Conservation (phyloP, 2,113 vertebrate genomes). For the cattle (Bos taurus) region DNA sequence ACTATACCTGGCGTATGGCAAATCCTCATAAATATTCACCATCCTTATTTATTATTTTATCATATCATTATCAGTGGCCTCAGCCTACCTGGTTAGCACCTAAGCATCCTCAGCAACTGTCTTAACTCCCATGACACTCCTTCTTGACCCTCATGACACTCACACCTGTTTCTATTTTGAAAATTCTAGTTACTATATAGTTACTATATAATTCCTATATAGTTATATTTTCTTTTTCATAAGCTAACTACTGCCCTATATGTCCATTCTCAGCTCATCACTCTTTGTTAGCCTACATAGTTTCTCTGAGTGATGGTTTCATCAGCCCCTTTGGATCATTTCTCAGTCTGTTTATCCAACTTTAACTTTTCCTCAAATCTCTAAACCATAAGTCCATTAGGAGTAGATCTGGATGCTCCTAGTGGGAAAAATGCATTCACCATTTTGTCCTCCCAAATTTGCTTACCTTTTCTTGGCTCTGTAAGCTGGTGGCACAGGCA, state of each 20-base stretch:
- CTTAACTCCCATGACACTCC: not conserved
- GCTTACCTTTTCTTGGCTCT: not conserved
- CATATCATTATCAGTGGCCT: not conserved
- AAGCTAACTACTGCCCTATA: not conserved
- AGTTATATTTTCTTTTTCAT: not conserved
- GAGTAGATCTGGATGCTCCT: not conserved
- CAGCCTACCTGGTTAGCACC: too few species aligned
- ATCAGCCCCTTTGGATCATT: not conserved
- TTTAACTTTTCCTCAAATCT: not conserved
- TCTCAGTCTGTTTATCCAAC: not conserved
- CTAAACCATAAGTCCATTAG: not conserved
- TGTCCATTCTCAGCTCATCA: not conserved
- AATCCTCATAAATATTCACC: not conserved
- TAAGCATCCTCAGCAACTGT: not conserved
- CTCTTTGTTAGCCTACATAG: not conserved
- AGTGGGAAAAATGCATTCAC: not conserved
- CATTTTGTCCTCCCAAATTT: not conserved
- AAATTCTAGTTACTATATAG: not conserved
- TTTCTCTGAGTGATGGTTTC: not conserved
- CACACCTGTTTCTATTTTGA: not conserved
- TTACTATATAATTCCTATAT: not conserved
- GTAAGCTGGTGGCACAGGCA: not conserved
- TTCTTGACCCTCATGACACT: not conserved
- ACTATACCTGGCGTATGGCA: not conserved
- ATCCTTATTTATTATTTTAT: not conserved